These are phyloP conservation scores for Neogobius melanostomus DNA, from an alignment of 2,113 vertebrate species.

Conservation along the genomic window DNA sequence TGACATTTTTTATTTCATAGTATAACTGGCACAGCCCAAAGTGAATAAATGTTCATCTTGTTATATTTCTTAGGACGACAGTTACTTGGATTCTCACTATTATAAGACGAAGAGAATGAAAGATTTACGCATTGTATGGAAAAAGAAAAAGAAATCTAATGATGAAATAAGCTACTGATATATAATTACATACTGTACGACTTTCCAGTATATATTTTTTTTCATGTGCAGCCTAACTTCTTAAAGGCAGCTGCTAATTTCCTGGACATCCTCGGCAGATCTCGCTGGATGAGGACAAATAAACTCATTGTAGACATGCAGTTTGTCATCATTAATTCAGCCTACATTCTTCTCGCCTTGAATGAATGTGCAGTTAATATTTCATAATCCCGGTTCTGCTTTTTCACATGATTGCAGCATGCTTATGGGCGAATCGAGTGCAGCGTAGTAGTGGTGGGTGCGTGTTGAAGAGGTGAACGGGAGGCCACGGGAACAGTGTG, in stretches of 20 bases:
- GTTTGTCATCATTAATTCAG: slow-evolving; percentile 72
- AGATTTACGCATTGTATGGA: not conserved
- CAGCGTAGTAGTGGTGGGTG: not conserved
- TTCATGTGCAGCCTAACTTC: not conserved
- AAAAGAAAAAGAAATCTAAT: not conserved
- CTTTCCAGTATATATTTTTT: not conserved
- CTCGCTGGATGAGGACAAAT: slow-evolving; percentile 35
- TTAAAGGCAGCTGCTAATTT: slow-evolving; percentile 45
- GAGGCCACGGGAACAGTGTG: slow-evolving; percentile 1
- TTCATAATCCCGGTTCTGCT: slow-evolving; percentile 56
- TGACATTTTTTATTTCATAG: too few species aligned
- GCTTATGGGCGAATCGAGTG: slow-evolving; percentile 26
- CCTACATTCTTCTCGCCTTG: slow-evolving; percentile 60
- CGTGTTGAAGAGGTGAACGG: slow-evolving; percentile 15
- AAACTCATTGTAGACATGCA: slow-evolving; percentile 53
- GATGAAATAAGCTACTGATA: not conserved
- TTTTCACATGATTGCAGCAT: slow-evolving; percentile 61
- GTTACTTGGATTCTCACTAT: too few species aligned
- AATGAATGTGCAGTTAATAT: slow-evolving; percentile 73
- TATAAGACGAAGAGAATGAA: too few species aligned
- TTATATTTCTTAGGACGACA: too few species aligned
- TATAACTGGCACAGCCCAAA: too few species aligned
- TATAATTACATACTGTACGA: not conserved
- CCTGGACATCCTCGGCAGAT: slow-evolving; percentile 16
- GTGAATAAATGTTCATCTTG: too few species aligned